Evolutionary conservation across 2,888 invertebrate species (phyloP).

Genomic region (Leptinotarsa juncta): DNA sequence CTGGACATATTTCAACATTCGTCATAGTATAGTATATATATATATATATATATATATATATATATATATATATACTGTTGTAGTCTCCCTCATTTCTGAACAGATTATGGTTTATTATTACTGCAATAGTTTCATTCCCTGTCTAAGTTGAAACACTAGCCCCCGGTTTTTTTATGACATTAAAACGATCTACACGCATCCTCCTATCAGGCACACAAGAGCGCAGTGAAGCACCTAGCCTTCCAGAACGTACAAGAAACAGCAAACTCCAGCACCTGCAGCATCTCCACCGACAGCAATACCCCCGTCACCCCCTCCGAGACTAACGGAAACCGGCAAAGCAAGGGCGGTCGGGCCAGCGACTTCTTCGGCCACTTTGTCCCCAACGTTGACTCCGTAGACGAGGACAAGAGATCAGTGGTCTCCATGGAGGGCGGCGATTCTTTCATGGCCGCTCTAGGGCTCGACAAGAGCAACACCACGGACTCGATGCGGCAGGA

Average conservation of each 20-base stretch:
- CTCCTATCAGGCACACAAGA: constrained; percentile 64
- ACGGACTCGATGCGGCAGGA: constrained; percentile 31
- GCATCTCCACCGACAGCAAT: constrained; percentile 26
- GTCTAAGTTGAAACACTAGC: no score
- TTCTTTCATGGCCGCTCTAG: constrained; percentile 58
- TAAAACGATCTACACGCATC: no score
- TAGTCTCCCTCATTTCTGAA: no score
- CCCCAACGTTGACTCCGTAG: constrained; percentile 15
- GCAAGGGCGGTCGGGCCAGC: constrained; percentile 37
- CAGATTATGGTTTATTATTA: no score
- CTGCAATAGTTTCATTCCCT: no score
- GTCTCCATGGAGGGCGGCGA: constrained; percentile 48
- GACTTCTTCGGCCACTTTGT: constrained; percentile 47
- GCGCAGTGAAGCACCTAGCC: constrained; percentile 66
- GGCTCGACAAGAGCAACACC: constrained; percentile 48
- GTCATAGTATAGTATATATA: no score
- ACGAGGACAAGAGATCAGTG: constrained; percentile 15
- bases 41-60: no score
- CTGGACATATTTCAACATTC: no score
- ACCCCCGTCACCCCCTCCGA: constrained; percentile 19
- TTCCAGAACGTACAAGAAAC: constrained; percentile 61
- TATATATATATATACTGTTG: no score
- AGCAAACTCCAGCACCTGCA: constrained; percentile 28
- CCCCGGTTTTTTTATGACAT: no score
- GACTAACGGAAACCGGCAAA: constrained; percentile 28